A percentile compares a stretch with the other conserved stretches of the same genome.
These are phyloP conservation scores for Bombus impatiens DNA, from an alignment of 1,140 invertebrate genomes.

Conservation along the genomic window DNA sequence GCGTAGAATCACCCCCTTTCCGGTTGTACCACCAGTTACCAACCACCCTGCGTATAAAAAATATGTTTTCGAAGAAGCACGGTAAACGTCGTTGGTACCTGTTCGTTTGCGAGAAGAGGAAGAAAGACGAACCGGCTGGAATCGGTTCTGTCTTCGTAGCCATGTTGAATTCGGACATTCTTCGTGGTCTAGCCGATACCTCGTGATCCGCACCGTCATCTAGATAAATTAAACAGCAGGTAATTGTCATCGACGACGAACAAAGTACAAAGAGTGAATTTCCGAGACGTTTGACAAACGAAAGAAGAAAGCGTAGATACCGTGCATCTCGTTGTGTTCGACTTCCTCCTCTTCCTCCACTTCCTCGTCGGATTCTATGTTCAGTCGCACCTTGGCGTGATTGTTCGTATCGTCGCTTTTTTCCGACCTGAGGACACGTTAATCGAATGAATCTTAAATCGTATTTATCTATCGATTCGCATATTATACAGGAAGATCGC, in stretches of 20 bases:
- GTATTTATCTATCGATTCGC: too few species aligned
- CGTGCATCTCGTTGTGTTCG: conserved; percentile 74
- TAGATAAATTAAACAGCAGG: conserved; percentile 45
- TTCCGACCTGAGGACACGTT: conserved; percentile 82
- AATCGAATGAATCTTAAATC: too few species aligned
- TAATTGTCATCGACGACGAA: neutral
- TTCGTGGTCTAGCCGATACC: conserved; percentile 90
- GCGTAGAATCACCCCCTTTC: too few species aligned
- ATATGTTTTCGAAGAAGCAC: neutral
- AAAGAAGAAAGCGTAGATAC: conserved; percentile 40
- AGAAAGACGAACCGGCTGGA: conserved; percentile 96
- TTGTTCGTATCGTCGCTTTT: conserved; percentile 89
- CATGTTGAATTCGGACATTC: conserved; percentile 95
- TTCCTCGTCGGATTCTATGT: conserved; percentile 83
- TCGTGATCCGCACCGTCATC: conserved; percentile 82
- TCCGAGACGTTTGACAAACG: too few species aligned
- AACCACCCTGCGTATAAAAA: too few species aligned
- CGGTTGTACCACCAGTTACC: too few species aligned
- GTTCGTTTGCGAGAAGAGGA: conserved; percentile 97
- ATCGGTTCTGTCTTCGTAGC: conserved; percentile 95
- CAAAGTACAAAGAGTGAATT: too few species aligned
- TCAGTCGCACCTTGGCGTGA: conserved; percentile 86
- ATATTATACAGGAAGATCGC: conserved; percentile 24
- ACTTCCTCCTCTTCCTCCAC: conserved; percentile 81
- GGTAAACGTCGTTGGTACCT: conserved; percentile 84